Conservation (phyloP, 2,113 vertebrate genomes). For the Pogona vitticeps region DNA sequence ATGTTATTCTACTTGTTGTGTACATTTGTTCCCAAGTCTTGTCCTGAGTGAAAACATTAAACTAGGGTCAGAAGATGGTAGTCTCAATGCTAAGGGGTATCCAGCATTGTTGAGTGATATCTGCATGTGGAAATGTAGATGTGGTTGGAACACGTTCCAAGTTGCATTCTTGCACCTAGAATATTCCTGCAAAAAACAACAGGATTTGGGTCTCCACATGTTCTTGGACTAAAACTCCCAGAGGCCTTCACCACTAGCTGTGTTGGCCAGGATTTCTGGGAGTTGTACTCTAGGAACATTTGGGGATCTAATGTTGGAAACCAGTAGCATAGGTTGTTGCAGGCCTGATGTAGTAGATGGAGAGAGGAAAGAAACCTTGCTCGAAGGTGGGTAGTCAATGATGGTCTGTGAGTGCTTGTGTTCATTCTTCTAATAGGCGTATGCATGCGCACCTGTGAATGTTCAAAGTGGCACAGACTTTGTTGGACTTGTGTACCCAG, state of each 20-base stretch:
- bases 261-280: neutral
- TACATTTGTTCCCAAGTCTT: too few relatives aligned
- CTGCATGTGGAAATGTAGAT: too few relatives aligned
- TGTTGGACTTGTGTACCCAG: neutral
- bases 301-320: too few relatives aligned
- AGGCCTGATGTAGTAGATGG: neutral
- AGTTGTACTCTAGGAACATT: too few relatives aligned
- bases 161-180: neutral
- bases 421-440: neutral
- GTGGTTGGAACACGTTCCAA: neutral
- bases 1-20: too few relatives aligned
- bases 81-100: too few relatives aligned
- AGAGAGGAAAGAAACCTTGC: neutral
- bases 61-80: too few relatives aligned
- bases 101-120: too few relatives aligned
- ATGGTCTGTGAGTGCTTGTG: neutral
- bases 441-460: neutral
- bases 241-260: neutral
- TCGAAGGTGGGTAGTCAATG: neutral
- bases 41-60: too few relatives aligned
- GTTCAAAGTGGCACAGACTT: neutral
- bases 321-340: too few relatives aligned
- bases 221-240: too few relatives aligned
- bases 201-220: too few relatives aligned
- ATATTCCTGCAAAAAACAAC: neutral